Conservation (phyloP, 2,797 vertebrate genomes). For the Falco concolor region DNA sequence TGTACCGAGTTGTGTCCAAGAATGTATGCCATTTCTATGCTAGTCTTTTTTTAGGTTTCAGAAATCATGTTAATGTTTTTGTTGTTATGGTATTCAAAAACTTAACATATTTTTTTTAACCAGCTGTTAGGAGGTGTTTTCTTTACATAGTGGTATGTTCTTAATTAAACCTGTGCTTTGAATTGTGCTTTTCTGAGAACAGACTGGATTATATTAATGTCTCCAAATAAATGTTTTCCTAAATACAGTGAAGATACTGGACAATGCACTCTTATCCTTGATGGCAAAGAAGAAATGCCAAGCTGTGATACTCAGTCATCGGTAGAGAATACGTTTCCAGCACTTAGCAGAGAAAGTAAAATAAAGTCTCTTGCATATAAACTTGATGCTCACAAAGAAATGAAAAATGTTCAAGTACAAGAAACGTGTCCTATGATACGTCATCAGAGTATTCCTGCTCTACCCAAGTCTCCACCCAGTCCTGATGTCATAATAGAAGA, state of each 20-base stretch:
- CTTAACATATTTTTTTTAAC: not conserved
- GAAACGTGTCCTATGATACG: not conserved
- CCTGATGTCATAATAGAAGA: conserved; percentile 79
- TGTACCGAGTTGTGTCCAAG: not conserved
- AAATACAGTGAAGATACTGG: not conserved
- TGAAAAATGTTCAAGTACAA: not conserved
- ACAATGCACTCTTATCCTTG: not conserved
- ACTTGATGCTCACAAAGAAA: not conserved
- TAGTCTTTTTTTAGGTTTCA: not conserved
- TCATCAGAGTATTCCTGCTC: not conserved
- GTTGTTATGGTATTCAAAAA: not conserved
- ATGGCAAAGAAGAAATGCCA: not conserved
- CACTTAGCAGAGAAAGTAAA: not conserved
- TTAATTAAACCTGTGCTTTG: not conserved
- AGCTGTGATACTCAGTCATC: not conserved
- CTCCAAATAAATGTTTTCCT: conserved; percentile 32
- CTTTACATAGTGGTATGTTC: not conserved
- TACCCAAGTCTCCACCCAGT: not conserved
- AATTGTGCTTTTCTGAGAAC: not conserved
- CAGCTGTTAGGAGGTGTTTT: not conserved
- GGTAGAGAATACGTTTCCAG: not conserved
- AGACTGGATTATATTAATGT: not conserved
- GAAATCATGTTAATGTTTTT: not conserved
- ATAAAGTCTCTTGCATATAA: not conserved
- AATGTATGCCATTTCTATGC: not conserved